Conservation (phyloP, 2,888 invertebrate species). For the Metalampra italica region DNA sequence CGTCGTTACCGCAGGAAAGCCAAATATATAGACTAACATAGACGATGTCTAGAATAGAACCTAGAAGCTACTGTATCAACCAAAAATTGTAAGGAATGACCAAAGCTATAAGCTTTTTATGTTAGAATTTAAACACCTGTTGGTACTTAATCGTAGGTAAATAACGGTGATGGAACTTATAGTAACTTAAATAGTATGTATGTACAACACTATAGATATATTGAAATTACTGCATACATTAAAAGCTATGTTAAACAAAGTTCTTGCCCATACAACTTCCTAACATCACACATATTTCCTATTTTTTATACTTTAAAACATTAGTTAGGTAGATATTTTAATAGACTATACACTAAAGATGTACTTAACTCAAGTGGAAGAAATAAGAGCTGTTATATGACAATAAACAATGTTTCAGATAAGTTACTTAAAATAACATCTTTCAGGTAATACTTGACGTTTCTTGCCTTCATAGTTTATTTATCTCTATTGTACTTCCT, state of each 20-base stretch:
- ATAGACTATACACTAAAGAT: conserved; percentile 12
- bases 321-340: conserved; percentile 40
- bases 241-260: conserved; percentile 40
- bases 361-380: too few species aligned
- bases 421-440: not conserved
- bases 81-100: conserved; percentile 64
- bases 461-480: not conserved
- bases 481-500: not conserved
- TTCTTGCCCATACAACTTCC: conserved; percentile 57
- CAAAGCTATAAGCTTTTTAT: conserved; percentile 72
- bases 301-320: conserved; percentile 39
- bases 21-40: conserved; percentile 53
- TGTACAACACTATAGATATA: conserved; percentile 18
- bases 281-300: conserved; percentile 50
- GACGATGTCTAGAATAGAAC: conserved; percentile 36
- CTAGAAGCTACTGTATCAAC: conserved; percentile 48
- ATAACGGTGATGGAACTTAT: conserved; percentile 16
- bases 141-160: conserved; percentile 24
- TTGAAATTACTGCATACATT: conserved; percentile 19
- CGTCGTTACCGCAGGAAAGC: conserved; percentile 45
- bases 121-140: conserved; percentile 25
- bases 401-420: conserved; percentile 25
- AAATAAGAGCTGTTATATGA: conserved; percentile 41
- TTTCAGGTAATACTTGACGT: not conserved
- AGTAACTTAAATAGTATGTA: conserved; percentile 7